These are phyloP conservation scores for Pterophyllum scalare DNA, from an alignment of 2,113 vertebrate species.

Conservation along the genomic window DNA sequence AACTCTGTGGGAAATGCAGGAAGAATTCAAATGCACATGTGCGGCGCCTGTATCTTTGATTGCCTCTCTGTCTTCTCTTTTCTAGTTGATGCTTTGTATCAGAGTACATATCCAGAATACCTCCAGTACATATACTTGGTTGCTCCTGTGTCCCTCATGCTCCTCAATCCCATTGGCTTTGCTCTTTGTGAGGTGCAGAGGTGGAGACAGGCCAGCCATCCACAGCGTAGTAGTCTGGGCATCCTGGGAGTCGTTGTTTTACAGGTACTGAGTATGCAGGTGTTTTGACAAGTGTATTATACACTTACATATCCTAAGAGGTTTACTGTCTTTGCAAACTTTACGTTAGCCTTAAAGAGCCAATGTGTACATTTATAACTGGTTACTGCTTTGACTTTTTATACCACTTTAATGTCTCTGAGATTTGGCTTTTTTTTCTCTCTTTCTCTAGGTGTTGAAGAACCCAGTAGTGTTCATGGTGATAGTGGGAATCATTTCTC, in stretches of 20 bases:
- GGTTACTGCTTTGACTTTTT: background rate
- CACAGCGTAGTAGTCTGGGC: slow-evolving; percentile 85
- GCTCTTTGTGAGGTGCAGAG: slow-evolving; percentile 97
- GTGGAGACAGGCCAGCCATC: slow-evolving; percentile 85
- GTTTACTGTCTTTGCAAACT: background rate
- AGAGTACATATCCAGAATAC: slow-evolving; percentile 93
- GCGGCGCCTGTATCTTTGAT: background rate
- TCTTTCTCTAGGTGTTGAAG: slow-evolving; percentile 83
- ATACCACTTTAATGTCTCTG: background rate
- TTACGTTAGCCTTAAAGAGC: background rate
- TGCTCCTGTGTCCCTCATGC: slow-evolving; percentile 96
- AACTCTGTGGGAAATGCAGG: background rate
- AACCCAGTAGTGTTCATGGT: slow-evolving; percentile 99
- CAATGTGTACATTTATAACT: background rate
- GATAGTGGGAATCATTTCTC: slow-evolving; percentile 90
- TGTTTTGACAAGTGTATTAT: background rate
- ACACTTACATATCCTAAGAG: background rate
- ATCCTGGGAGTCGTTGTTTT: slow-evolving; percentile 89
- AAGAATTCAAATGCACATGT: background rate
- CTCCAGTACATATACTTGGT: slow-evolving; percentile 98
- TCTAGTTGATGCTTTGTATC: slow-evolving; percentile 87
- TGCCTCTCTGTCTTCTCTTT: background rate
- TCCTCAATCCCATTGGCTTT: slow-evolving; percentile 96
- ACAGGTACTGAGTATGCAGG: slow-evolving; percentile 68
- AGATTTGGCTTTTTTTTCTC: accelerated